Conservation (phyloP, 2,797 vertebrate species). For the Myotis daubentonii region DNA sequence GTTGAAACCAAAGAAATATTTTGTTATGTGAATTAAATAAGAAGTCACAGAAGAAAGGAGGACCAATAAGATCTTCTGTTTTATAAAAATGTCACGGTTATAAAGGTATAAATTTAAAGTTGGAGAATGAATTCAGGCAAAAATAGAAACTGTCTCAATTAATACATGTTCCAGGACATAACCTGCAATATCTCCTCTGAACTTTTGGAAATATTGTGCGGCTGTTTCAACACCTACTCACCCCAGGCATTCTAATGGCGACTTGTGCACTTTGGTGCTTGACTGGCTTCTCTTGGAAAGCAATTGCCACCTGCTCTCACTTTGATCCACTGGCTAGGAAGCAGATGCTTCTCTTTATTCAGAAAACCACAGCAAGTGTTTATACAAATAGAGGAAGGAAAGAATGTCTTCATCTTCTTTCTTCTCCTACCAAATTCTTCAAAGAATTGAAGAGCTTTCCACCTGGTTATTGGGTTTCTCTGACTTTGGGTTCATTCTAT, state of each 20-base stretch:
- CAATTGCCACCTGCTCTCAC: neutral
- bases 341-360: conserved; percentile 26
- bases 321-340: conserved; percentile 44
- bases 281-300: neutral
- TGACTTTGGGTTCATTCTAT: neutral
- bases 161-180: conserved; percentile 12
- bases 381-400: neutral
- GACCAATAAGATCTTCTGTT: conserved; percentile 68
- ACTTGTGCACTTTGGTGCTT: conserved; percentile 32
- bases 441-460: neutral
- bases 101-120: conserved; percentile 49
- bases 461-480: conserved; percentile 30
- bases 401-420: neutral
- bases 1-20: conserved; percentile 46
- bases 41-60: conserved; percentile 32
- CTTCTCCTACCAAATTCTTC: neutral
- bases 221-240: conserved; percentile 52
- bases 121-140: conserved; percentile 51
- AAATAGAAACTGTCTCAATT: conserved; percentile 47
- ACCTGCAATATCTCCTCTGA: neutral
- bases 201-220: conserved; percentile 5
- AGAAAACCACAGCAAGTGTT: neutral
- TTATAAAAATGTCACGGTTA: conserved; percentile 46
- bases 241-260: neutral
- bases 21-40: neutral